Evolutionary conservation across 2,797 vertebrate genomes (phyloP).

Genomic region (Phrynocephalus guinanensis): DNA sequence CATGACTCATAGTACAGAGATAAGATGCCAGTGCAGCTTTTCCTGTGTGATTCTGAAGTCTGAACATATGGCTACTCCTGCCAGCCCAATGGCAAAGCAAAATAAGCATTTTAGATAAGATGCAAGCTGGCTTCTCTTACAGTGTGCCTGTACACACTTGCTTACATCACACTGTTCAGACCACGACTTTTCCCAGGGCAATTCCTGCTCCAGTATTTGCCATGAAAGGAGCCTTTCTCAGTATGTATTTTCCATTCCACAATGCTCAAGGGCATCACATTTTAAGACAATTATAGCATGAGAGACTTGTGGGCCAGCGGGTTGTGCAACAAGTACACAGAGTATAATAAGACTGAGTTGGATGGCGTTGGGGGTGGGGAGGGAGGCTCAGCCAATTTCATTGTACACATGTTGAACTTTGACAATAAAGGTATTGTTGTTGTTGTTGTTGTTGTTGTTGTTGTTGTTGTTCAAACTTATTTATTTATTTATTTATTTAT

Average conservation of each 20-base stretch:
- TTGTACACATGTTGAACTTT: no score
- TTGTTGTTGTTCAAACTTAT: no score
- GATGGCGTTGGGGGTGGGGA: no score
- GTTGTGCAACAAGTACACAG: no score
- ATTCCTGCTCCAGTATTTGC: conserved; percentile 32
- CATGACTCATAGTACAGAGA: no score
- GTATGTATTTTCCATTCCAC: conserved; percentile 37
- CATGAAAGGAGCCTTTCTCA: not conserved
- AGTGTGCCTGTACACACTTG: not conserved
- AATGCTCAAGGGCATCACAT: not conserved
- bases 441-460: no score
- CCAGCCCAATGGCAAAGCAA: not conserved
- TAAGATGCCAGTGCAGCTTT: conserved; percentile 7
- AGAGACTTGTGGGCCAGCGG: no score
- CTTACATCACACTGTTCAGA: conserved; percentile 46
- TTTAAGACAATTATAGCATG: no score
- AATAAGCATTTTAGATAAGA: not conserved
- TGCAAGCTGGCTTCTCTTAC: not conserved
- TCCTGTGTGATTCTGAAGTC: conserved; percentile 27
- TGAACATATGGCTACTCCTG: conserved; percentile 26
- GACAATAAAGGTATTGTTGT: no score
- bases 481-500: no score
- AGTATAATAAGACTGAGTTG: no score
- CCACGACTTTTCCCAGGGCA: conserved; percentile 40
- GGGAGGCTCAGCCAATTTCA: no score